Conservation (phyloP, 2,888 invertebrate genomes). For the Cantharis flavilabris region DNA sequence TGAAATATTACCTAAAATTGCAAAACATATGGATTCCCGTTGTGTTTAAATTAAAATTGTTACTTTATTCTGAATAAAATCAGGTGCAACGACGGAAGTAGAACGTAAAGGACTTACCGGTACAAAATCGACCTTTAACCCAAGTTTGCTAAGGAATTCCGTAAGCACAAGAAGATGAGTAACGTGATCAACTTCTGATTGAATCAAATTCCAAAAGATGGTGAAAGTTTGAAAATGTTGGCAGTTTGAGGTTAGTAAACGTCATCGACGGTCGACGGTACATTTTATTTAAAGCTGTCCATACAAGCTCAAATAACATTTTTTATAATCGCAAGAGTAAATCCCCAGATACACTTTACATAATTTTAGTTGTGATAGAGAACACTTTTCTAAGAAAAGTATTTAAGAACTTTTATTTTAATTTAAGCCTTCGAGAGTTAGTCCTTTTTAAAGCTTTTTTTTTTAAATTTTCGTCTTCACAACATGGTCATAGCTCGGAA, state of each 20-base stretch:
- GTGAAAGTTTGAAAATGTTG: background rate
- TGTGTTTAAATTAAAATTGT: background rate
- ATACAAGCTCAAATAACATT: background rate
- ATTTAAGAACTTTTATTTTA: too few species aligned
- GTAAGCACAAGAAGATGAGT: background rate
- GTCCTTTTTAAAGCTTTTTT: too few species aligned
- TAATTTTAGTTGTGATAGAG: too few species aligned
- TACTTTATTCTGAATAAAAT: background rate
- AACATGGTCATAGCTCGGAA: too few species aligned
- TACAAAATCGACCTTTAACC: background rate
- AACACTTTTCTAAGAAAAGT: too few species aligned
- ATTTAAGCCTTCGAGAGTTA: too few species aligned
- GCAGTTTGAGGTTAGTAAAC: background rate
- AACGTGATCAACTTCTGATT: background rate
- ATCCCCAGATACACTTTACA: too few species aligned
- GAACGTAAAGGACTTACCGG: background rate
- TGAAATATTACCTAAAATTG: constrained; percentile 33
- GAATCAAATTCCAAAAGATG: background rate
- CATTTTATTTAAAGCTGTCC: background rate
- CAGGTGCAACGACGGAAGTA: background rate
- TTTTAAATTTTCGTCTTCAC: too few species aligned
- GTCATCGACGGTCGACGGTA: background rate
- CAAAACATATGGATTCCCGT: constrained; percentile 6
- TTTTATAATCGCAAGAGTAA: too few species aligned
- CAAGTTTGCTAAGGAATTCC: background rate